A percentile compares a stretch with the other conserved stretches of the same genome.
Evolutionary conservation across 2,888 invertebrate genomes (phyloP).

Genomic region (Pharmacophagus antenor): DNA sequence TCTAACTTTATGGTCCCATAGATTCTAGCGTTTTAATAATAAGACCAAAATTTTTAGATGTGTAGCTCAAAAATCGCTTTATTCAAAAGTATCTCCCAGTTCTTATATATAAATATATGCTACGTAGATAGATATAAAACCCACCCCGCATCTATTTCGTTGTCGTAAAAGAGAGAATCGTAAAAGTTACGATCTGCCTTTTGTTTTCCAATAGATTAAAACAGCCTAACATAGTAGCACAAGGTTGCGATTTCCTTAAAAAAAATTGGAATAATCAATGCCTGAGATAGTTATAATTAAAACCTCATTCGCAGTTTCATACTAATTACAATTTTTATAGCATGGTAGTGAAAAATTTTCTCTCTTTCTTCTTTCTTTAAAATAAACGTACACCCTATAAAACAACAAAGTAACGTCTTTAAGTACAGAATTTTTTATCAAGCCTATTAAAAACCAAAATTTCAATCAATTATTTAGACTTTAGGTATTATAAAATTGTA

Average conservation of each 20-base stretch:
- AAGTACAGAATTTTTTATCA: too few species aligned
- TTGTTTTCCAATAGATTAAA: slow-evolving; percentile 28
- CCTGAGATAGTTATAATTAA: not conserved
- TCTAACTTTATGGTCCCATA: too few species aligned
- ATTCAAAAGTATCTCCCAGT: not conserved
- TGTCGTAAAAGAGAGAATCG: slow-evolving; percentile 26
- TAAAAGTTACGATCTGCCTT: slow-evolving; percentile 30
- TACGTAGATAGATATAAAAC: slow-evolving; percentile 24
- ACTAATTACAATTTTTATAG: not conserved
- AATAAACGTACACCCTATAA: too few species aligned
- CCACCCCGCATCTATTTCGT: slow-evolving; percentile 26
- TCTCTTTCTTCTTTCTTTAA: too few species aligned
- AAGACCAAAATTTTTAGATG: too few species aligned
- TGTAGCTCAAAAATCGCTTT: not conserved
- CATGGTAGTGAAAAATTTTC: not conserved
- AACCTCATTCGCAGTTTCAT: not conserved
- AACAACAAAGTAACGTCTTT: too few species aligned
- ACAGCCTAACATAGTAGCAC: slow-evolving; percentile 18
- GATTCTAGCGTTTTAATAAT: too few species aligned
- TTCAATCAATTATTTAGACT: too few species aligned
- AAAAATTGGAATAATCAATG: slow-evolving; percentile 6
- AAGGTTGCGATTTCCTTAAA: slow-evolving; percentile 10
- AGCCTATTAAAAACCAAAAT: too few species aligned
- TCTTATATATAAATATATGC: slow-evolving; percentile 16
- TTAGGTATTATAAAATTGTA: too few species aligned